Base-by-base conservation (phyloP, 1,140 invertebrate species). In the Octopus bimaculoides region DNA sequence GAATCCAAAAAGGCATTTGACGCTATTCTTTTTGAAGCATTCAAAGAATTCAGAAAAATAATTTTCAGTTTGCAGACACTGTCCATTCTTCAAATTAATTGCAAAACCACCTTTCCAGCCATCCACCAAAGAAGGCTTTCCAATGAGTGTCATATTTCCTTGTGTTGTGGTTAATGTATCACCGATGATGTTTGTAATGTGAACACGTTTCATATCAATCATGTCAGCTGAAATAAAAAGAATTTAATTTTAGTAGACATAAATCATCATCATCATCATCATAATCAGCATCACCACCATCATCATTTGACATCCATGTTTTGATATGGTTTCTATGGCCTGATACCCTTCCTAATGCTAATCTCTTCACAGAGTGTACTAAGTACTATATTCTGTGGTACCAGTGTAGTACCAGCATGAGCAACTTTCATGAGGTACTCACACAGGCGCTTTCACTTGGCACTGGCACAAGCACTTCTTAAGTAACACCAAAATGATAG, bases 61-160 rank as follows among this genome's bases (percentile, higher is more conserved):
- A 41, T 78, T 56, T 5, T 80, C 81, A 54, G 80, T 79, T 9
- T 79, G 61, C n/a, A 85, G 10, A 66, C 77, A 85, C 52, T 87
- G 83, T 54, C 5, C 79, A 54, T n/a, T 83, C 83, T 81, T 85
- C 81, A 6, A 86, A 78, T 0, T 52, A 26, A 87, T 26, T 54
- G 83, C 84, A 79, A 79, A 73, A 10, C 82, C 85, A n/a, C 86
- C 86, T 14, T 69, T 77, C 20, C 82, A 82, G 17, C 84, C 84
- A 41, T 76, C 10, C 7, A 81, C 54, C 26, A 87, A 82, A 6
- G 5, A 56, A 8, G 85, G 85, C 2, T 66, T 73, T 4, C 82
- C 84, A 71, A 75, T 54, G 2, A 85, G 9, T 4, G 83, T 83
- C 20, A 87, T 78, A 52, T 81, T 83, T 61, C 75, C 75, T 9